Conservation (phyloP, 2,113 vertebrate species). For the Blennius ocellaris region DNA sequence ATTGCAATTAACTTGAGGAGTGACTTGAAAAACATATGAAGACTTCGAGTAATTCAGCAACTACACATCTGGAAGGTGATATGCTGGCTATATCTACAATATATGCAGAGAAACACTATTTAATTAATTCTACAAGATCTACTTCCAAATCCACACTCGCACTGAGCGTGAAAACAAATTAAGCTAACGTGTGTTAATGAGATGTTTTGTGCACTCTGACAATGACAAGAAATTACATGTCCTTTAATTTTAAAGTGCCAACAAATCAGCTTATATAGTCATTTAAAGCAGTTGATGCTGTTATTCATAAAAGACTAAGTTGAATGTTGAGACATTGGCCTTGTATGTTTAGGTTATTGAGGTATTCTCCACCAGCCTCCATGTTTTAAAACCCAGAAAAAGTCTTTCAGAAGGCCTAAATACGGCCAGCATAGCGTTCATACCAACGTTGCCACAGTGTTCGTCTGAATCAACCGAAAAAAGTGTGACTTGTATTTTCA, state of each 20-base stretch:
- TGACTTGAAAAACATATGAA: background rate
- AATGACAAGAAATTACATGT: slow-evolving; percentile 26
- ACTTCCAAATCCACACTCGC: background rate
- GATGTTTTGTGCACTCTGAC: slow-evolving; percentile 5
- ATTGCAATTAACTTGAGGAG: slow-evolving; percentile 11
- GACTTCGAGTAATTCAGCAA: background rate
- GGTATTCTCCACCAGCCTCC: slow-evolving; percentile 32
- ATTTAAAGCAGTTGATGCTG: slow-evolving; percentile 3
- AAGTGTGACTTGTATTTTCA: too few relatives aligned
- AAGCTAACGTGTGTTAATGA: background rate
- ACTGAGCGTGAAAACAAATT: slow-evolving; percentile 23
- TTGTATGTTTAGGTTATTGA: background rate
- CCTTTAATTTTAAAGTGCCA: slow-evolving; percentile 16
- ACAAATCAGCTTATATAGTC: slow-evolving; percentile 20
- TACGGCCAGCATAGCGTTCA: too few relatives aligned
- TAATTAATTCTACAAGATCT: background rate
- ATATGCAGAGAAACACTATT: background rate
- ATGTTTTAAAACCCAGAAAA: slow-evolving; percentile 12
- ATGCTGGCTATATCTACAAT: background rate
- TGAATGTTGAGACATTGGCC: slow-evolving; percentile 10
- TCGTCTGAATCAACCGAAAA: too few relatives aligned
- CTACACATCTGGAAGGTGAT: background rate
- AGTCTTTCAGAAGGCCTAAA: slow-evolving; percentile 53
- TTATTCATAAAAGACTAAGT: background rate
- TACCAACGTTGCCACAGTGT: too few relatives aligned